Conservation (phyloP, 2,797 vertebrate genomes). For the Valencia hispanica region DNA sequence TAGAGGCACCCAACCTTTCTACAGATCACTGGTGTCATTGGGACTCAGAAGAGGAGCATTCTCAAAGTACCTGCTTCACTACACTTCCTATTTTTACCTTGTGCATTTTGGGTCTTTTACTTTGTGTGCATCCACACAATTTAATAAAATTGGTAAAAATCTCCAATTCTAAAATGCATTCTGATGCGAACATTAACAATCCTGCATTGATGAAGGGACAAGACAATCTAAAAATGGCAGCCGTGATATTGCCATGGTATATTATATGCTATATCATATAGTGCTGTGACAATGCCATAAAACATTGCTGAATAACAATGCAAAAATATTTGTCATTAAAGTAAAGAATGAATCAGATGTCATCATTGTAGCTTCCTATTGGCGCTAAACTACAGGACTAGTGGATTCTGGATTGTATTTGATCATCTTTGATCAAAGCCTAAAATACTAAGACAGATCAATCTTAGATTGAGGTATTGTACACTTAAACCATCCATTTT, state of each 20-base stretch:
- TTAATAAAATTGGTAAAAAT: background rate
- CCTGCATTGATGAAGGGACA: background rate
- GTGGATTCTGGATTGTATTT: too few species aligned
- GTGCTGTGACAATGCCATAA: background rate
- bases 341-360: too few species aligned
- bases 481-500: too few species aligned
- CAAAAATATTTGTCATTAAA: too few species aligned
- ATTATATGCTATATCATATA: background rate
- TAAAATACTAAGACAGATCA: too few species aligned
- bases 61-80: conserved; percentile 41
- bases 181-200: background rate
- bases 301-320: too few species aligned
- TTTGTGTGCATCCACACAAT: conserved; percentile 14
- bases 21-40: conserved; percentile 75
- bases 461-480: too few species aligned
- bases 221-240: background rate
- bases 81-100: conserved; percentile 9
- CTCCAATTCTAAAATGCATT: background rate
- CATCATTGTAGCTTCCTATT: too few species aligned
- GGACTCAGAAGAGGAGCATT: conserved; percentile 59
- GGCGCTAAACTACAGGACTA: too few species aligned
- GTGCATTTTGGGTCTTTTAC: conserved; percentile 29
- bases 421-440: too few species aligned
- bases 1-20: conserved; percentile 81
- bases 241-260: too few species aligned